Evolutionary conservation across 2,797 vertebrate genomes (phyloP).

Genomic region (Ceryle rudis): DNA sequence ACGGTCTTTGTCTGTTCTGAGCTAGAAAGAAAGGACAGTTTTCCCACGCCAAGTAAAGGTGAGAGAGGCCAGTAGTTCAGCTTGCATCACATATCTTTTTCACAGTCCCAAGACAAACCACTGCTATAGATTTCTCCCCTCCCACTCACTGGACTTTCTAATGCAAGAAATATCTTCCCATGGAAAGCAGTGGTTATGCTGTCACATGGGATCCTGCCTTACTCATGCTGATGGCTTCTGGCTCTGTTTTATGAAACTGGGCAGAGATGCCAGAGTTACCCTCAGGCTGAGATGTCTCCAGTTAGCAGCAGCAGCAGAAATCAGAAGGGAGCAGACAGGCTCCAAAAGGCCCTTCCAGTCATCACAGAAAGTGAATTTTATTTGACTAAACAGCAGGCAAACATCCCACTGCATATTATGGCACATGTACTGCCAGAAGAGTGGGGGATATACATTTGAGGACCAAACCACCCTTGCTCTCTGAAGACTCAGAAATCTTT

Average conservation of each 20-base stretch:
- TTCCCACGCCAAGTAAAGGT: slow-evolving; percentile 5
- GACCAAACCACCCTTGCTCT: not conserved
- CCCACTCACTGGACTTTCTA: slow-evolving; percentile 22
- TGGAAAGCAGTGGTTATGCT: slow-evolving; percentile 27
- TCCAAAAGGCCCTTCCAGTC: not conserved
- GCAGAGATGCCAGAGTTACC: slow-evolving; percentile 26
- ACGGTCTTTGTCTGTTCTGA: not conserved
- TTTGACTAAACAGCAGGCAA: not conserved
- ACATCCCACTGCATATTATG: not conserved
- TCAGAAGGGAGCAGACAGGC: not conserved
- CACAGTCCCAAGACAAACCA: slow-evolving; percentile 31
- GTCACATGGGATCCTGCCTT: slow-evolving; percentile 50
- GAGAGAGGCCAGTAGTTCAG: not conserved
- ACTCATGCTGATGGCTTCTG: slow-evolving; percentile 40
- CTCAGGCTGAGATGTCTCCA: not conserved
- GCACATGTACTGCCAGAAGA: not conserved
- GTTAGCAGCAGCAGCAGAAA: not conserved
- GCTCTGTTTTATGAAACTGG: not conserved
- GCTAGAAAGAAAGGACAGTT: not conserved
- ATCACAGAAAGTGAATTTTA: not conserved
- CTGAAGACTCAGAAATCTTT: not conserved
- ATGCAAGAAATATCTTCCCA: slow-evolving; percentile 44
- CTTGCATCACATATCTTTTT: slow-evolving; percentile 21
- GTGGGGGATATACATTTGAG: not conserved
- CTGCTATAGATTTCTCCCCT: slow-evolving; percentile 10